Base-by-base conservation (phyloP, 30 jellyfish, hydroid and myxozoan genomes). In the Cassiopea xamachana region DNA sequence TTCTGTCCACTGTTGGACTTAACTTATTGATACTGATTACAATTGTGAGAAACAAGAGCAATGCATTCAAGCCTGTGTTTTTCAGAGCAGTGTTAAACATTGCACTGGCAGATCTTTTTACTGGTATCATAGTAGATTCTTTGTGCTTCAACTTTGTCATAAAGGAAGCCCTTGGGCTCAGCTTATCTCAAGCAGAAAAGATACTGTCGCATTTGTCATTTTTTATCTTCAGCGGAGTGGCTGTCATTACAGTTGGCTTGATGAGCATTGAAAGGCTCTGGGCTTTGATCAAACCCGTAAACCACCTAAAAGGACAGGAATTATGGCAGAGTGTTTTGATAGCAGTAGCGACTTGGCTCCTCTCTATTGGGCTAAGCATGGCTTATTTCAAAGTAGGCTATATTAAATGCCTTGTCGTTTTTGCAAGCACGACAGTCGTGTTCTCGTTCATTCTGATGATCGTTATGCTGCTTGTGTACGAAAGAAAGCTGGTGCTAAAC, bases 201-300 rank as follows among this genome's bases (percentile, higher is more conserved):
- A 78, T 79, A 39, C 55, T 86, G n/a, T 80, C 94, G n/a, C 98
- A 94, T 73, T 13, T 94, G 89, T 74, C 96, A 17, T 81, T 94
- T 47, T 94, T 94, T 76, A 82, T 90, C 18, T 81, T 92, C 58
- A 94, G 96, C 48, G 98, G 97, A 8, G 98, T 94, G 50, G 91
- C 98, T 1, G 94, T 94, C 16, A 48, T 94, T 2, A 94, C 97
- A 16, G 87, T 94, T 93, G 96, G 93, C 18, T 49, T 94, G 79
- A 58, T 94, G 80, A 80, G 98, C 82, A 71, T 94, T n/a, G 98
- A 94, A 43, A 75, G 98, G 27, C 75, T 90, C 16, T 73, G 91
- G 87, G 98, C 97, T 1, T 60, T 94, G 88, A 62, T 83, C 55
- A 79, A 78, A 18, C 98, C 98, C 2, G 78, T 94, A 60, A 79